These are phyloP conservation scores for Gryllus longicercus DNA, from an alignment of 2,888 invertebrate species.

Conservation along the genomic window DNA sequence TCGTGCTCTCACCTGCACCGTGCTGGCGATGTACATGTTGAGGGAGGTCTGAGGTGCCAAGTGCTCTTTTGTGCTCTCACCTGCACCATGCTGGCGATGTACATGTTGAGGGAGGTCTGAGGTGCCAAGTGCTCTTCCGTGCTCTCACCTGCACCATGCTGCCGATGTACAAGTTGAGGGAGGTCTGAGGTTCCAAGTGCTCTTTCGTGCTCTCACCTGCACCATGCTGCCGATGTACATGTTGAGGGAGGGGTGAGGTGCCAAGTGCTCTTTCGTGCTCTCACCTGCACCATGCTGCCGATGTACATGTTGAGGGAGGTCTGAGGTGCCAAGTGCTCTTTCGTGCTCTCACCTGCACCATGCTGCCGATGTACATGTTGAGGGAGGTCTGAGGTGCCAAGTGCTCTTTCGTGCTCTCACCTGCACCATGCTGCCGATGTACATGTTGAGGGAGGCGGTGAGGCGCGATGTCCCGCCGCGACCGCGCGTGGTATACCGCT, in stretches of 20 bases:
- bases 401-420: conserved; percentile 47
- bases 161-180: too few species aligned
- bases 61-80: conserved; percentile 47
- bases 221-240: conserved; percentile 69
- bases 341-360: too few species aligned
- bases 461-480: conserved; percentile 67
- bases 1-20: too few species aligned
- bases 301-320: conserved; percentile 55
- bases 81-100: too few species aligned
- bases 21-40: conserved; percentile 45
- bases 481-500: conserved; percentile 62
- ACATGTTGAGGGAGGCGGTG: conserved; percentile 65
- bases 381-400: conserved; percentile 62
- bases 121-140: too few species aligned
- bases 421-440: conserved; percentile 68
- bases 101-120: too few species aligned
- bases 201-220: conserved; percentile 44
- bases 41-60: conserved; percentile 64
- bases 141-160: too few species aligned
- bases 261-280: conserved; percentile 52
- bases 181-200: too few species aligned
- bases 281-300: too few species aligned
- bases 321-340: conserved; percentile 63
- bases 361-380: conserved; percentile 45
- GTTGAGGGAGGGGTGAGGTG: conserved; percentile 65